Base-by-base conservation (phyloP, 1,140 invertebrate genomes). In the Bradysia coprophila region DNA sequence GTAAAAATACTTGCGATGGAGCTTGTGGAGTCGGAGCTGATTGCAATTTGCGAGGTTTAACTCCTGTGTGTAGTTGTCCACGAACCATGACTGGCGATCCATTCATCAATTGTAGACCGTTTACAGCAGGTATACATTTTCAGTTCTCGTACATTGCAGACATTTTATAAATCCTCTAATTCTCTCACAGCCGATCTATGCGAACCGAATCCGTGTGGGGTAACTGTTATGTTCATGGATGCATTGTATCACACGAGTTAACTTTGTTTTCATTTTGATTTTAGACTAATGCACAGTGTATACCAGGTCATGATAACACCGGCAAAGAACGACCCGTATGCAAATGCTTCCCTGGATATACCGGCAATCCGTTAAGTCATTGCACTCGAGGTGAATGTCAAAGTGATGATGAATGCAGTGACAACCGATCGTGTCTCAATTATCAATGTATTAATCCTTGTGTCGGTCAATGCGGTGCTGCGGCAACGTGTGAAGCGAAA, bases 71-170 rank as follows among this genome's bases (percentile, higher is more conserved):
- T 61, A 83, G 77, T 33, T 91, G 86, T 57, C 85, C 85, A 3
- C 76, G 69, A 51, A 78, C 85, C 53, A 86, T 81, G 76, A 88
- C 83, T 20, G 85, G 85, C 3, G 76, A 89, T 70, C 84, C 85
- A 13, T 90, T 88, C 58, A 65, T 76, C 2, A 69, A 70, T 47
- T 89, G 85, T 59, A 70, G 83, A 49, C 80, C 76, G 39, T 88
- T 86, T 50, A 77, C 77, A 56, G 73, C 77, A 51, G 62, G 78
- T 80, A 60, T 68, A 65, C 66, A n/a, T n/a, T n/a, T n/a, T n/a
- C n/a, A n/a, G n/a, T n/a, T n/a, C n/a, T n/a, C n/a, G n/a, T n/a
- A n/a, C n/a, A n/a, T n/a, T n/a, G n/a, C n/a, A n/a, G n/a, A n/a
- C n/a, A n/a, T n/a, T n/a, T n/a, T n/a, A n/a, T n/a, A n/a, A n/a